Conservation (phyloP, 2,797 vertebrate species). For the Xerus rutilus region DNA sequence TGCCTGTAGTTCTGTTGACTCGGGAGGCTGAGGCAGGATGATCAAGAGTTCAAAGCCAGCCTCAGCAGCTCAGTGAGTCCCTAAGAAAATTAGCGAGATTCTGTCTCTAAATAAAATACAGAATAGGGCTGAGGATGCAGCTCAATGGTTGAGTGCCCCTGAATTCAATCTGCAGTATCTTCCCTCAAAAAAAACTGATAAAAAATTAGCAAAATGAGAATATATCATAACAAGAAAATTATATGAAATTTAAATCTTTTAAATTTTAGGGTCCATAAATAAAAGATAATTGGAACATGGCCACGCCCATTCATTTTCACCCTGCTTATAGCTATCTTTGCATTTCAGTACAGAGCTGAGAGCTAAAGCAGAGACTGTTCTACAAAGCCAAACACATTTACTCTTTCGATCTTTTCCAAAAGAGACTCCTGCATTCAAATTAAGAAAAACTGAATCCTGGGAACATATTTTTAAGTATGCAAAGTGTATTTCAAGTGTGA, state of each 20-base stretch:
- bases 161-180: too few species aligned
- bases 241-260: constrained; percentile 32
- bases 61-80: too few species aligned
- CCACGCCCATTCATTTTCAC: not conserved
- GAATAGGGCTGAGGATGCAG: too few species aligned
- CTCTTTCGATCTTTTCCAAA: not conserved
- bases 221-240: constrained; percentile 15
- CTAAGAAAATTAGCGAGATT: too few species aligned
- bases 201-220: not conserved
- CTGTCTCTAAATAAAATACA: too few species aligned
- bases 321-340: not conserved
- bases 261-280: not conserved
- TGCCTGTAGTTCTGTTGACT: too few species aligned
- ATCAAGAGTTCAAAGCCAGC: too few species aligned
- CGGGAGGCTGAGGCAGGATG: too few species aligned
- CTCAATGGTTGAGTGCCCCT: too few species aligned
- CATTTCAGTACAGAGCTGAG: not conserved
- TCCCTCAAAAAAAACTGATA: too few species aligned
- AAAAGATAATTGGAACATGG: constrained; percentile 27
- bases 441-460: constrained; percentile 17
- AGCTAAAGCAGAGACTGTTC: not conserved
- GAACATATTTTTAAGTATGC: constrained; percentile 21
- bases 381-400: not conserved
- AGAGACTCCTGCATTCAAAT: not conserved
- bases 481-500: constrained; percentile 35